Evolutionary conservation across 2,888 invertebrate species (phyloP).

Genomic region (Drosophila nr. fundita): DNA sequence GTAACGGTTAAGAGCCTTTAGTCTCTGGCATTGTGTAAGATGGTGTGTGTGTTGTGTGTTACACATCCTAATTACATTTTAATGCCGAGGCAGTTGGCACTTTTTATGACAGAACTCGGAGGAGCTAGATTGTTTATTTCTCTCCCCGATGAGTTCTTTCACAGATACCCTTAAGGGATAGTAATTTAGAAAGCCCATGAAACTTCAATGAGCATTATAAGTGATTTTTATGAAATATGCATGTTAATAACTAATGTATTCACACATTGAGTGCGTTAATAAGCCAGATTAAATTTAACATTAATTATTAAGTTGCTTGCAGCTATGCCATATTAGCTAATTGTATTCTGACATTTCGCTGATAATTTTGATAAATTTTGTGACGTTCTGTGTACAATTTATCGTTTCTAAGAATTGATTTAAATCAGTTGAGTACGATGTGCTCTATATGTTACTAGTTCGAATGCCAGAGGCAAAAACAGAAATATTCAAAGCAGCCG

Average conservation of each 20-base stretch:
- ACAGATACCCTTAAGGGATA: background rate
- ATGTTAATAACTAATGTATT: background rate
- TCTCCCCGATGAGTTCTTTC: slow-evolving; percentile 1
- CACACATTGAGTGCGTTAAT: background rate
- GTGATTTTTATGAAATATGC: background rate
- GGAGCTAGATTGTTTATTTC: slow-evolving; percentile 6
- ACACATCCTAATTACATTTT: slow-evolving; percentile 69
- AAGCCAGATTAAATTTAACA: background rate
- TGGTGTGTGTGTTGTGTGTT: background rate
- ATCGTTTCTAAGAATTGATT: slow-evolving; percentile 14
- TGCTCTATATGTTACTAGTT: too few species aligned
- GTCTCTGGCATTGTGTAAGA: too few species aligned
- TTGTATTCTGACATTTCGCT: background rate
- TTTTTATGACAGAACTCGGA: slow-evolving; percentile 47
- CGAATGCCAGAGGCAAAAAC: background rate
- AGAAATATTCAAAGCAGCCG: slow-evolving; percentile 28
- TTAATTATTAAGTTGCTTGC: background rate
- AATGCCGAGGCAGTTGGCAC: slow-evolving; percentile 46
- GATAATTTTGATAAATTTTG: background rate
- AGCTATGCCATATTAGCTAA: background rate
- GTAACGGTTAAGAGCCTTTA: too few species aligned
- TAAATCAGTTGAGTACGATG: slow-evolving; percentile 26
- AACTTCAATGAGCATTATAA: background rate
- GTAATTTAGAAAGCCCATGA: background rate
- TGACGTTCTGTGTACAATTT: background rate